Conservation (phyloP, 64 coral and sea anemone genomes). For the Actinia equina region DNA sequence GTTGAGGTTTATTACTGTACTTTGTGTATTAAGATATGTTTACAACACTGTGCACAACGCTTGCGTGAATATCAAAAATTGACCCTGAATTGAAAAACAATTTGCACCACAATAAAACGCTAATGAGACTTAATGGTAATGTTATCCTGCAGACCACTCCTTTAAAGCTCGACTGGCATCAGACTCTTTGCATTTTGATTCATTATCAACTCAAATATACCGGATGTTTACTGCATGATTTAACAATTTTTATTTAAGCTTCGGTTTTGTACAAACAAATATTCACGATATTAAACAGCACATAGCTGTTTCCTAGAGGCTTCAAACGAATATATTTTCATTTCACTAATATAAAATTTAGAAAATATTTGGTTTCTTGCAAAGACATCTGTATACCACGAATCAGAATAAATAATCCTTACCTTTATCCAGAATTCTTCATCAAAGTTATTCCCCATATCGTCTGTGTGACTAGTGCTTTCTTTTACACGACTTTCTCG, state of each 20-base stretch:
- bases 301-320: neutral
- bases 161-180: neutral
- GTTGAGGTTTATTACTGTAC: no score
- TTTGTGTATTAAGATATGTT: no score
- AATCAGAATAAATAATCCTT: neutral
- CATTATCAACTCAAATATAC: neutral
- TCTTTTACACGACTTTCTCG: neutral
- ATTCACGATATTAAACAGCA: neutral
- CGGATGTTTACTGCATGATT: neutral
- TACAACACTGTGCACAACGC: no score
- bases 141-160: neutral
- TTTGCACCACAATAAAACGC: neutral
- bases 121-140: neutral
- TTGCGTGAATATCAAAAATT: no score
- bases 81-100: neutral
- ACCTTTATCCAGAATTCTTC: constrained; percentile 31
- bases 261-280: neutral
- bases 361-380: neutral
- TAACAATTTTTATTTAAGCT: neutral
- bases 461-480: neutral
- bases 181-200: neutral
- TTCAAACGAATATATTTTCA: neutral
- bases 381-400: neutral
- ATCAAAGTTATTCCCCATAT: neutral
- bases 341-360: neutral